phyloP scores from a whole-genome alignment of 2,888 invertebrate species.

The Lycophotia porphyrea region DNA sequence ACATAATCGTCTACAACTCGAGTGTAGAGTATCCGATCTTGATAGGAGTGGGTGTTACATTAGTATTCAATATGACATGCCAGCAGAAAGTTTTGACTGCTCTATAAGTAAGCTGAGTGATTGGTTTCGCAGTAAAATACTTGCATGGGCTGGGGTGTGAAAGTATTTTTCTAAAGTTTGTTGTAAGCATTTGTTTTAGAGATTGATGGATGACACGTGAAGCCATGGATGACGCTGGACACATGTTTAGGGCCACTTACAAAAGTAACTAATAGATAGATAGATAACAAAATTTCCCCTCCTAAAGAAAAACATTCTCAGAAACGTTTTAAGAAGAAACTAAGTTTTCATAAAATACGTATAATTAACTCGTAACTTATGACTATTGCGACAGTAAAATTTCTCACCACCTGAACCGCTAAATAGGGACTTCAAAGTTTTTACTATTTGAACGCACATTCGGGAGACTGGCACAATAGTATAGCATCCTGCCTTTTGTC shows the following conservation, averaged over 20 bases:
- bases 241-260: background rate
- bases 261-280: background rate
- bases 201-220: background rate
- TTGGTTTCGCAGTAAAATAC: background rate
- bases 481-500: slow-evolving; percentile 52
- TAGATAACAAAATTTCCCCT: too few species aligned
- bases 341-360: background rate
- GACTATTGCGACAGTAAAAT: slow-evolving; percentile 10
- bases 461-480: slow-evolving; percentile 21
- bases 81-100: background rate
- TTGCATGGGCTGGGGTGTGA: background rate
- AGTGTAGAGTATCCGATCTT: too few species aligned
- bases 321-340: background rate
- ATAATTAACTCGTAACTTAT: background rate
- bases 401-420: slow-evolving; percentile 1
- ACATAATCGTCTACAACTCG: too few species aligned
- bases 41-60: too few species aligned
- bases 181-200: background rate
- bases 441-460: slow-evolving; percentile 13
- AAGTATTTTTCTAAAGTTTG: background rate
- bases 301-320: background rate
- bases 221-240: background rate
- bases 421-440: slow-evolving; percentile 22
- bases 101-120: background rate
- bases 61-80: too few species aligned